A percentile compares a stretch with the other conserved stretches of the same genome.
These are phyloP conservation scores for Pangasius macronema DNA, from an alignment of 2,797 vertebrate genomes.

Conservation along the genomic window DNA sequence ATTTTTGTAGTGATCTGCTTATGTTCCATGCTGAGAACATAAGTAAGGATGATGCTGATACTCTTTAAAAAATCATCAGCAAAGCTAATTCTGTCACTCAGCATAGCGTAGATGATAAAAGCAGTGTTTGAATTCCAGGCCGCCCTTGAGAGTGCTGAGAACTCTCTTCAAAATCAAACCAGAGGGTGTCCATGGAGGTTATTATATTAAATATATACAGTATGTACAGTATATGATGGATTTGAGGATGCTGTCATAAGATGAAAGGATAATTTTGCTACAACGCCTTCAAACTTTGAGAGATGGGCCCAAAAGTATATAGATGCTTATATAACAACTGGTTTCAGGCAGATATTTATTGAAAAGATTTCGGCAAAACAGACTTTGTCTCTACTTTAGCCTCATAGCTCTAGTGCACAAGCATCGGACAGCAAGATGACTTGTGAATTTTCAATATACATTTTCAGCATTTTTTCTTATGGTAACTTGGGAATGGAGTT, in stretches of 20 bases:
- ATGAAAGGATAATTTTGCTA: neutral
- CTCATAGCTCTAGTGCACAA: neutral
- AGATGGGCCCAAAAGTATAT: neutral
- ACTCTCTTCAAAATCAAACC: neutral
- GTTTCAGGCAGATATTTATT: neutral
- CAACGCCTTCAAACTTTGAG: neutral
- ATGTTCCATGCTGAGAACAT: neutral
- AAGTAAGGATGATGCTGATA: neutral
- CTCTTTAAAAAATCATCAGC: neutral
- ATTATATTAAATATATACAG: neutral
- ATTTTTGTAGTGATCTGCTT: neutral
- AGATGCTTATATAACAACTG: neutral
- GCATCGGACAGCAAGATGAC: neutral
- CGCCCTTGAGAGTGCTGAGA: neutral
- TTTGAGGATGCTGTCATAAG: neutral
- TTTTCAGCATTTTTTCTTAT: neutral
- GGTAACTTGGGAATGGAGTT: neutral
- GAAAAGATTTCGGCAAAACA: neutral
- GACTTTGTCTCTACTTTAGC: neutral
- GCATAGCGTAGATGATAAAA: neutral
- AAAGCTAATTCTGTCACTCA: neutral
- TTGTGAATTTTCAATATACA: neutral
- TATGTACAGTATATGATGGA: neutral
- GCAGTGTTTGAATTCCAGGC: neutral
- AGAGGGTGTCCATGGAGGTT: neutral